phyloP scores from a whole-genome alignment of 2,888 invertebrate species.

The Hemithea aestivaria region DNA sequence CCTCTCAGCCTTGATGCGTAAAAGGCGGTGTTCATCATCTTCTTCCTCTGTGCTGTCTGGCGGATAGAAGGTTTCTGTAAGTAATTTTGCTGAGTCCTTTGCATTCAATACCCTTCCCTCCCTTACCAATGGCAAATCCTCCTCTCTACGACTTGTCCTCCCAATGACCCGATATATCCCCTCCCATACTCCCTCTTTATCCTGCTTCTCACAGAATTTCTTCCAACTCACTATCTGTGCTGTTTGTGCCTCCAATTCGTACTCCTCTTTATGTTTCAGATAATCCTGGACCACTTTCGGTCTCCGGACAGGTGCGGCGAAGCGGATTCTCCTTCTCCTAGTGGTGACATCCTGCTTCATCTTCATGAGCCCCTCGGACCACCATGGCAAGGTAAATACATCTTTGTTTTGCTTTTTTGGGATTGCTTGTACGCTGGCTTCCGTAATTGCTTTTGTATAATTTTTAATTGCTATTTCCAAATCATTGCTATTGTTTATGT shows the following conservation, averaged over 20 bases:
- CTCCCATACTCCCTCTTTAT: neutral
- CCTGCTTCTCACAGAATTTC: neutral
- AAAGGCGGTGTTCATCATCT: too few relatives aligned
- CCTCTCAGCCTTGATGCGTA: too few relatives aligned
- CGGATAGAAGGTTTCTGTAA: too few relatives aligned
- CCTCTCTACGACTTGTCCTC: neutral
- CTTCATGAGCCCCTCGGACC: neutral
- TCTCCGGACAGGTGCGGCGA: neutral
- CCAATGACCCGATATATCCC: neutral
- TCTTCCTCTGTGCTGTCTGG: too few relatives aligned
- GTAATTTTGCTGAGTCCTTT: neutral
- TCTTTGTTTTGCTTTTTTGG: neutral
- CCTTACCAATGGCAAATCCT: neutral
- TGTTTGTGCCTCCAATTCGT: neutral
- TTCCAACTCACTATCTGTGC: neutral
- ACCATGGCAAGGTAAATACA: too few relatives aligned
- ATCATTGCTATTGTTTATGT: neutral
- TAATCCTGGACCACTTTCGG: neutral
- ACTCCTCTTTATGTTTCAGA: too few relatives aligned
- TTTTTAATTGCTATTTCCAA: too few relatives aligned
- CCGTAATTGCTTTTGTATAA: neutral
- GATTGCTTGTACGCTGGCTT: neutral
- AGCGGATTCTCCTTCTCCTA: neutral
- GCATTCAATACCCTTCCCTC: neutral
- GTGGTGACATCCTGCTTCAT: neutral